These are phyloP conservation scores for Parambassis ranga DNA, from an alignment of 2,797 vertebrate genomes.

Conservation along the genomic window DNA sequence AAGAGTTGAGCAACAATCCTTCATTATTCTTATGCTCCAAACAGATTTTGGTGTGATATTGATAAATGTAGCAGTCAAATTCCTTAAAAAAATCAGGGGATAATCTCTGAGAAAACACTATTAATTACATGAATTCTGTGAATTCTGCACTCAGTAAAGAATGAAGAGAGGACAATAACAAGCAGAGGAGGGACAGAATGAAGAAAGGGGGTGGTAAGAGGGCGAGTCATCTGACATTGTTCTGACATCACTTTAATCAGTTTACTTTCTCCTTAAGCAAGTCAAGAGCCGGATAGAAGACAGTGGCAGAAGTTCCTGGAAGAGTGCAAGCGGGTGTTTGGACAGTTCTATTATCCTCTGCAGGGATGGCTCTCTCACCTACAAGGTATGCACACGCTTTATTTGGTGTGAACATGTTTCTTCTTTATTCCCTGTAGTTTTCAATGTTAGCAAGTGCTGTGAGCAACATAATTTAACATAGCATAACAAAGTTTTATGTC, in stretches of 20 bases:
- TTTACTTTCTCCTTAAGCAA: conserved; percentile 7
- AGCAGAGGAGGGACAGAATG: neutral
- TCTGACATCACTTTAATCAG: conserved; percentile 36
- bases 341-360: neutral
- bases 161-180: neutral
- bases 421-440: neutral
- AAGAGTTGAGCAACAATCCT: too few relatives aligned
- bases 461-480: neutral
- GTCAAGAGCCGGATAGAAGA: neutral
- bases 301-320: neutral
- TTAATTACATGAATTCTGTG: too few relatives aligned
- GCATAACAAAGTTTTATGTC: too few relatives aligned
- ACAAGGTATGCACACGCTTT: conserved; percentile 48
- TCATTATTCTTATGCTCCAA: too few relatives aligned
- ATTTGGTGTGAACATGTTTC: neutral
- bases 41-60: too few relatives aligned
- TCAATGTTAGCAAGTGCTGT: neutral
- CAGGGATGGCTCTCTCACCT: neutral
- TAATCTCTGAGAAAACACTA: too few relatives aligned
- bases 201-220: neutral
- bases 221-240: neutral
- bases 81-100: too few relatives aligned
- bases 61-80: too few relatives aligned
- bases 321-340: neutral
- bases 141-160: neutral